phyloP scores from a whole-genome alignment of 2,797 vertebrate genomes.

The Pygocentrus nattereri region DNA sequence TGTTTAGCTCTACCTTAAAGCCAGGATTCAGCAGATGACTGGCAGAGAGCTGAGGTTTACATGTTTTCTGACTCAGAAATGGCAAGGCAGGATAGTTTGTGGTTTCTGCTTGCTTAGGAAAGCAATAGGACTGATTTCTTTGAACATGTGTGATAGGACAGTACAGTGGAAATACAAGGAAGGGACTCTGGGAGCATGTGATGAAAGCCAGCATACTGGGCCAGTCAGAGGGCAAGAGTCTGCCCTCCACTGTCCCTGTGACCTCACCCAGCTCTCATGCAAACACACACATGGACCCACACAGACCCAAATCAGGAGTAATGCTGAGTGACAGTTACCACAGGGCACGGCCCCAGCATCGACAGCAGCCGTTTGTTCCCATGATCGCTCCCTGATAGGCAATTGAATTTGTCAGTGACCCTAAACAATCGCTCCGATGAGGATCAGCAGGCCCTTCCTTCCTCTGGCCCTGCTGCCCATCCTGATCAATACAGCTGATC shows the following conservation, averaged over 20 bases:
- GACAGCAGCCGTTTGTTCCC: conserved; percentile 74
- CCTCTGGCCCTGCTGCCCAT: conserved; percentile 65
- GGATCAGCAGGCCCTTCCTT: conserved; percentile 57
- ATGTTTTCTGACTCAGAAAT: conserved; percentile 29
- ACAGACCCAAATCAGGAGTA: conserved; percentile 56
- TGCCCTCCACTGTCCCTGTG: conserved; percentile 58
- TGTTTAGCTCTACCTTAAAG: too few relatives aligned
- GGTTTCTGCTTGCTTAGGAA: conserved; percentile 20
- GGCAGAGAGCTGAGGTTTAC: neutral
- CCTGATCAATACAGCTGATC: conserved; percentile 73
- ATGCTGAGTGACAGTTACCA: conserved; percentile 72
- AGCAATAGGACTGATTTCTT: conserved; percentile 11
- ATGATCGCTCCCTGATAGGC: conserved; percentile 67
- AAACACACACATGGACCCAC: conserved; percentile 31
- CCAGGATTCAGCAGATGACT: neutral
- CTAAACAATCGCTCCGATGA: conserved; percentile 66
- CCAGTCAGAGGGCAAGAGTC: conserved; percentile 36
- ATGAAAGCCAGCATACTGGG: conserved; percentile 5
- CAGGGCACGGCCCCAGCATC: conserved; percentile 62
- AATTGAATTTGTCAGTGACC: conserved; percentile 74
- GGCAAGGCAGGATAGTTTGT: conserved; percentile 36
- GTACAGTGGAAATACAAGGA: neutral
- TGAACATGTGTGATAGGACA: neutral
- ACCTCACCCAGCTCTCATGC: conserved; percentile 47
- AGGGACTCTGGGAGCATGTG: conserved; percentile 18